Conservation (phyloP, 1,140 invertebrate genomes). For the Argopecten irradians region DNA sequence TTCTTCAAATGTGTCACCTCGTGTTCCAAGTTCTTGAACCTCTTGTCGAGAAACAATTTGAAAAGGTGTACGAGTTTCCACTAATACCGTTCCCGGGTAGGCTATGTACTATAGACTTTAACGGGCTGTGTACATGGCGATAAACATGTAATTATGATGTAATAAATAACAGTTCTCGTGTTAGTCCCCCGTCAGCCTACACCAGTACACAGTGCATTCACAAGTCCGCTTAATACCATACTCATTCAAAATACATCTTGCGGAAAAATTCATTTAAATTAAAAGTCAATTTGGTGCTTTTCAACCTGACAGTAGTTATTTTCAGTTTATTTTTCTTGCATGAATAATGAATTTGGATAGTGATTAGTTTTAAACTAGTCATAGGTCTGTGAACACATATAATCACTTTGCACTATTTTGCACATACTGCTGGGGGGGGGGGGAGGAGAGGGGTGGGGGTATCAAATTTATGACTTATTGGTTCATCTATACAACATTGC, state of each 20-base stretch:
- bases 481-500: background rate
- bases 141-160: background rate
- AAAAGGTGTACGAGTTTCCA: background rate
- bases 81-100: background rate
- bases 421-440: no score
- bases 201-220: background rate
- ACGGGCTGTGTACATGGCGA: background rate
- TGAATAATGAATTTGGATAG: background rate
- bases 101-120: background rate
- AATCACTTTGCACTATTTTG: conserved; percentile 17
- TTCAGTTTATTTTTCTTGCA: background rate
- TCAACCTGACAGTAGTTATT: conserved; percentile 9
- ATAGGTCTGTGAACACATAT: background rate
- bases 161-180: background rate
- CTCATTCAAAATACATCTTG: background rate
- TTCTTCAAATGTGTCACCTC: background rate
- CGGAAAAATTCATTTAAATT: conserved; percentile 19
- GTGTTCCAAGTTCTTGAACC: background rate
- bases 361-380: conserved; percentile 11
- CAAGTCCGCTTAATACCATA: background rate
- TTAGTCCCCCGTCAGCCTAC: background rate
- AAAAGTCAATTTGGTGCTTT: conserved; percentile 8
- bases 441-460: no score
- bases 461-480: background rate
- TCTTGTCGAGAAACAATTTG: background rate